phyloP scores from a whole-genome alignment of 2,888 invertebrate genomes.

The Nephrocerus scutellatus region DNA sequence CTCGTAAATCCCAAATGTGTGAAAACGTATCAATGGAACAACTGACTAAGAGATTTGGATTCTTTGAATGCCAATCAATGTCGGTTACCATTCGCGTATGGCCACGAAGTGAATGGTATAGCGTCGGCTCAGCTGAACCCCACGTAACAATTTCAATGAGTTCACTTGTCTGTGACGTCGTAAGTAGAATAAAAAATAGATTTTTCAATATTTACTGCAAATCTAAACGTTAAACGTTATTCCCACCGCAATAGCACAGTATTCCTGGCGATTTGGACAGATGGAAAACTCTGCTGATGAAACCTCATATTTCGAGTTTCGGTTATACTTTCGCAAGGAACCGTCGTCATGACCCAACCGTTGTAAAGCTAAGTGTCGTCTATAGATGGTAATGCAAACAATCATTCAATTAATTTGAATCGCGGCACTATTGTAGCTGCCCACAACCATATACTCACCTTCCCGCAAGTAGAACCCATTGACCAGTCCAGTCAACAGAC shows the following conservation, averaged over 20 bases:
- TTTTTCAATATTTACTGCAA: constrained; percentile 6
- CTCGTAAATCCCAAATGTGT: constrained; percentile 88
- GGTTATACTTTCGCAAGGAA: constrained; percentile 67
- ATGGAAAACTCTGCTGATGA: constrained; percentile 91
- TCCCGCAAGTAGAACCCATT: constrained; percentile 80
- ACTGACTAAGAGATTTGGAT: constrained; percentile 71
- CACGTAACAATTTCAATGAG: constrained; percentile 80
- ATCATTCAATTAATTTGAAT: too few relatives aligned
- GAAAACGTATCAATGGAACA: constrained; percentile 92
- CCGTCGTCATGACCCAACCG: constrained; percentile 51
- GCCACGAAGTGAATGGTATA: constrained; percentile 65
- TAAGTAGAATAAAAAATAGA: constrained; percentile 7
- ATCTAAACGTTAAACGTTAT: too few relatives aligned
- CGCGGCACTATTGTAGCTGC: neutral
- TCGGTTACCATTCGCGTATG: constrained; percentile 85
- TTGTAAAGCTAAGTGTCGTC: constrained; percentile 68
- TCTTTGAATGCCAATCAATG: constrained; percentile 82
- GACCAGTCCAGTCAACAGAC: constrained; percentile 71
- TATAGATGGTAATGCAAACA: too few relatives aligned
- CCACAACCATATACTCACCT: constrained; percentile 40
- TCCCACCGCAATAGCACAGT: constrained; percentile 82
- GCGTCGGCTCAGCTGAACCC: constrained; percentile 64
- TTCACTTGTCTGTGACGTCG: constrained; percentile 73
- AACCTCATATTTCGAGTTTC: constrained; percentile 90
- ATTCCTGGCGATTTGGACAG: constrained; percentile 64